These are phyloP conservation scores for Eupithecia dodoneata DNA, from an alignment of 2,888 invertebrate species.

Conservation along the genomic window DNA sequence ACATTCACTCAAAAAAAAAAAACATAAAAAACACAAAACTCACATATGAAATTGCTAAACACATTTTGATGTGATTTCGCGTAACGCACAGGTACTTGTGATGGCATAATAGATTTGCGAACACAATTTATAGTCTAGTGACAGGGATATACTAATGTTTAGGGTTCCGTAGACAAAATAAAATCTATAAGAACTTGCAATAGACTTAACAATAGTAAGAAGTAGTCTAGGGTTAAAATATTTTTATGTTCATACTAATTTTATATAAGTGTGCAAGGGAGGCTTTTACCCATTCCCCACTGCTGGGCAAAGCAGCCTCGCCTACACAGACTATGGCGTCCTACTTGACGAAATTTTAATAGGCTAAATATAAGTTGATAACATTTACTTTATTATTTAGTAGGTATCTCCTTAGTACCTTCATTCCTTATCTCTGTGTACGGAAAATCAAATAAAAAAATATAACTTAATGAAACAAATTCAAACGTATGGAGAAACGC, in stretches of 20 bases:
- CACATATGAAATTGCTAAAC: conserved; percentile 71
- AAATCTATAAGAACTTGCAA: background rate
- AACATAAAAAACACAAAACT: conserved; percentile 54
- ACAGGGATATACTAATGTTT: conserved; percentile 58
- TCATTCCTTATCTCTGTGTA: background rate
- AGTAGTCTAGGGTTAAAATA: no score
- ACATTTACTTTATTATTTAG: no score
- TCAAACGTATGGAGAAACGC: background rate
- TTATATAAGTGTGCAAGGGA: no score
- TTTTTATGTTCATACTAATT: no score
- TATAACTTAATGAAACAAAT: background rate
- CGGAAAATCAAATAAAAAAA: no score
- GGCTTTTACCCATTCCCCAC: no score
- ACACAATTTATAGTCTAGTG: conserved; percentile 71
- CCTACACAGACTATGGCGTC: no score
- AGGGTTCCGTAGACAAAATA: conserved; percentile 42
- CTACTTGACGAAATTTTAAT: no score
- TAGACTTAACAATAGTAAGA: background rate
- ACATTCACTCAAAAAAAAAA: background rate
- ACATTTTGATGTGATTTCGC: conserved; percentile 66
- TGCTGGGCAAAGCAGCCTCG: no score
- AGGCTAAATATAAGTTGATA: no score
- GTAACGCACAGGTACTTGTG: conserved; percentile 62
- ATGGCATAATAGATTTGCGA: conserved; percentile 63
- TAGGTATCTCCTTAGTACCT: background rate